Evolutionary conservation across 2,113 vertebrate species (phyloP).

Genomic region (Oceanodroma tethys): DNA sequence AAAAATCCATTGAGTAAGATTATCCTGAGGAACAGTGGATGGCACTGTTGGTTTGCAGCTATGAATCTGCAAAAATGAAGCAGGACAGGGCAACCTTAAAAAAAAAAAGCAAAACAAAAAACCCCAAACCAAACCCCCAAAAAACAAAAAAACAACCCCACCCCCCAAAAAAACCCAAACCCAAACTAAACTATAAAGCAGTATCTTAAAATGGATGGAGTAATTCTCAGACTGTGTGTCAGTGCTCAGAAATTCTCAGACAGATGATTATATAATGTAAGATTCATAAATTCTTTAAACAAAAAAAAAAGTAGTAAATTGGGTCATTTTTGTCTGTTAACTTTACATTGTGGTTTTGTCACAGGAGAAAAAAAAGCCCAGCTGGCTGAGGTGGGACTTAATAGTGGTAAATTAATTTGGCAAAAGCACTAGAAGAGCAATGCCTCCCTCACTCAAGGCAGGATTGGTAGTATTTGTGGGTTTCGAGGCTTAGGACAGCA

Average conservation of each 20-base stretch:
- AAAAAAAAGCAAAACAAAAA: accelerated
- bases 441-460: background rate
- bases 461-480: background rate
- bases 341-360: background rate
- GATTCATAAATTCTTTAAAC: background rate
- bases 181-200: background rate
- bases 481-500: background rate
- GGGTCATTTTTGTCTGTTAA: background rate
- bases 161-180: background rate
- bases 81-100: background rate
- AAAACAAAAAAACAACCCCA: too few relatives aligned
- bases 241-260: background rate
- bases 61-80: background rate
- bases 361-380: background rate
- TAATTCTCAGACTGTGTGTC: background rate
- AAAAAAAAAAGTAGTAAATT: background rate
- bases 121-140: accelerated
- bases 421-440: background rate
- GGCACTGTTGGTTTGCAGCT: slow-evolving; percentile 55
- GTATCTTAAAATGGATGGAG: background rate
- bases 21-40: slow-evolving; percentile 32
- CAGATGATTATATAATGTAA: background rate
- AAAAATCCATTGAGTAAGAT: background rate
- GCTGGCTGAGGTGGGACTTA: background rate
- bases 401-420: background rate